Conservation (phyloP, 2,888 invertebrate genomes). For the Hedychridium roseum region DNA sequence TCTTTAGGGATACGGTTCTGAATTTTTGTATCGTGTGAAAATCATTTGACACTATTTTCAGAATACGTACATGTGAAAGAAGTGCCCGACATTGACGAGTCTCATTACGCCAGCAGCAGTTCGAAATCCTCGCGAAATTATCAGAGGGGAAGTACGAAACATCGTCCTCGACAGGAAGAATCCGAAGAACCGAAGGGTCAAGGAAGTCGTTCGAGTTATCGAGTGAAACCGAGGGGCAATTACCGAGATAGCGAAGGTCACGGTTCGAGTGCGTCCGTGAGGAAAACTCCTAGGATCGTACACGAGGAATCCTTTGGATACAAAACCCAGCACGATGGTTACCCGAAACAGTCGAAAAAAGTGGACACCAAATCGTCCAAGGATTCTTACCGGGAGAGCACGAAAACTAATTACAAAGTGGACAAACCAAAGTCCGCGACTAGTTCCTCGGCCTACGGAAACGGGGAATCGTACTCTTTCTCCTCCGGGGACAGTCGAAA, state of each 20-base stretch:
- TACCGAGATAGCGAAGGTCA: constrained; percentile 29
- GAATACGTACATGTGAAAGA: constrained; percentile 41
- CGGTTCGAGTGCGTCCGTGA: constrained; percentile 15
- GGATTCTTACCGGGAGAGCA: no score
- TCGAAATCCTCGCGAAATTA: constrained; percentile 5
- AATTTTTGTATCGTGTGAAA: neutral
- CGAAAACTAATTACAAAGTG: no score
- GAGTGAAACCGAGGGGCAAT: constrained; percentile 14
- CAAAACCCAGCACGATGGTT: constrained; percentile 29
- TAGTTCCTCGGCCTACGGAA: constrained; percentile 22
- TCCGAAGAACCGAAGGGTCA: constrained; percentile 20
- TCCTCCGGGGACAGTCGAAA: constrained; percentile 29
- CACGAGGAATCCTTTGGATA: constrained; percentile 37
- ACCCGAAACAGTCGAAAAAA: constrained; percentile 20
- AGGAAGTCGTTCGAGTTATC: constrained; percentile 15
- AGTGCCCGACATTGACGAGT: constrained; percentile 39
- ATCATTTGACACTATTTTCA: constrained; percentile 21
- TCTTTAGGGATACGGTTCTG: no score
- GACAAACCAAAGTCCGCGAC: constrained; percentile 27
- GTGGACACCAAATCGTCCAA: constrained; percentile 8
- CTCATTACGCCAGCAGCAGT: constrained; percentile 9
- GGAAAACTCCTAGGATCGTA: constrained; percentile 8
- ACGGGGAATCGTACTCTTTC: constrained; percentile 31
- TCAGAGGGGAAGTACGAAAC: constrained; percentile 4
- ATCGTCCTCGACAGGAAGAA: constrained; percentile 6